Percentiles rank a stretch among this genome's conserved stretches.
Evolutionary conservation across 2,797 vertebrate species (phyloP).

Genomic region (Dendrocincla tyrannina): DNA sequence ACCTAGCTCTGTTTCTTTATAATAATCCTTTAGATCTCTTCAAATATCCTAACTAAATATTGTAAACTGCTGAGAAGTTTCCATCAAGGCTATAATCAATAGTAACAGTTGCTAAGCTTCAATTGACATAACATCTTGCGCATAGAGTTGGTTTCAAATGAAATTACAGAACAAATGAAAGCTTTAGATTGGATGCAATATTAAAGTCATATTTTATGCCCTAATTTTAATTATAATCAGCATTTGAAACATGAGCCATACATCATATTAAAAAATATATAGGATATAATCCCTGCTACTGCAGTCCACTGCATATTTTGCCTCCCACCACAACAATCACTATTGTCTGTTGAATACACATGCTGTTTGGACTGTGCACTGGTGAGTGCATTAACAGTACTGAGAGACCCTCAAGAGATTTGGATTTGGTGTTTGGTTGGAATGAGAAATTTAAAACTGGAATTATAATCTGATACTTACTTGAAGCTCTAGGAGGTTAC

Average conservation of each 20-base stretch:
- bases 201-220: constrained; percentile 63
- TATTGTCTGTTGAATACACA: constrained; percentile 23
- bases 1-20: constrained; percentile 69
- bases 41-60: constrained; percentile 55
- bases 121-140: constrained; percentile 45
- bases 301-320: constrained; percentile 46
- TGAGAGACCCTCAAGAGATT: not conserved
- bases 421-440: not conserved
- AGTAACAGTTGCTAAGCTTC: constrained; percentile 54
- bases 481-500: not conserved
- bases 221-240: constrained; percentile 64
- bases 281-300: constrained; percentile 60
- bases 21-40: constrained; percentile 62
- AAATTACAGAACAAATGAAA: constrained; percentile 50
- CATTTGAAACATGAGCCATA: constrained; percentile 54
- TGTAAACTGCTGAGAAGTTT: constrained; percentile 62
- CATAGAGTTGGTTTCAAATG: constrained; percentile 53
- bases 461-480: not conserved
- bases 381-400: not conserved
- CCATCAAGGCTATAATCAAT: constrained; percentile 59
- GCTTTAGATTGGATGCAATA: constrained; percentile 61
- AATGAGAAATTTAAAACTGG: constrained; percentile 19
- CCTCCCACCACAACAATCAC: constrained; percentile 44
- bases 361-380: not conserved
- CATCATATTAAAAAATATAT: constrained; percentile 70